phyloP scores from a whole-genome alignment of 1,140 invertebrate genomes.

The Nomia melanderi region DNA sequence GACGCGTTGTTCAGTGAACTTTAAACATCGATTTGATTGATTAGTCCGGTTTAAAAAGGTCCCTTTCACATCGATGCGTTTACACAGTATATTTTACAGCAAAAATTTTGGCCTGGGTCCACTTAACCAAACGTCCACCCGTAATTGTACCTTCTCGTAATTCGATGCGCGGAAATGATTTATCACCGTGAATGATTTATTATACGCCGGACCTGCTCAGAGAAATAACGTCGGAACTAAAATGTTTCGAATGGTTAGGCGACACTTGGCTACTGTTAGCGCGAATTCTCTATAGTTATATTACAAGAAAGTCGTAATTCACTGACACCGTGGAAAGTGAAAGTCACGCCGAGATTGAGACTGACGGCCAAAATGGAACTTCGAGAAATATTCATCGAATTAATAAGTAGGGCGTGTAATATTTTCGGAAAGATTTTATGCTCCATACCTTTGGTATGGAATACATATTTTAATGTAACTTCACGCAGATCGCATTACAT shows the following conservation, averaged over 20 bases:
- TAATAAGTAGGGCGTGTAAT: no score
- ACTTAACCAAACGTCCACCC: constrained; percentile 34
- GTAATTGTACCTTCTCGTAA: constrained; percentile 44
- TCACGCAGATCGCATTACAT: no score
- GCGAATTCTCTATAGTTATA: constrained; percentile 1
- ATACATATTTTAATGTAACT: no score
- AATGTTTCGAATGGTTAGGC: constrained; percentile 24
- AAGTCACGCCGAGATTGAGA: background rate
- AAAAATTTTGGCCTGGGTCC: constrained; percentile 31
- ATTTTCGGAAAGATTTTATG: no score
- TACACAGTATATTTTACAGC: constrained; percentile 36
- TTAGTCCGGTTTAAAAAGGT: constrained; percentile 42
- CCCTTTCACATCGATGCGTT: constrained; percentile 28
- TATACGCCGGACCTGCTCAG: background rate
- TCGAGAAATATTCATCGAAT: background rate
- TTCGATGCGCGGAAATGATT: constrained; percentile 38
- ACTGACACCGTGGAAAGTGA: background rate
- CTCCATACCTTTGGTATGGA: no score
- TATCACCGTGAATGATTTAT: constrained; percentile 39
- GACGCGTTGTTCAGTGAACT: constrained; percentile 38
- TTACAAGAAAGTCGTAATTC: constrained; percentile 3
- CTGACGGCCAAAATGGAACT: no score
- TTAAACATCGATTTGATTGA: constrained; percentile 49
- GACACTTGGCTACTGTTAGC: background rate
- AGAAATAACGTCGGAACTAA: background rate